Evolutionary conservation across 2,797 vertebrate genomes (phyloP), one percentile per base, ranked within the genome.

Genomic region (Mastacembelus armatus): DNA sequence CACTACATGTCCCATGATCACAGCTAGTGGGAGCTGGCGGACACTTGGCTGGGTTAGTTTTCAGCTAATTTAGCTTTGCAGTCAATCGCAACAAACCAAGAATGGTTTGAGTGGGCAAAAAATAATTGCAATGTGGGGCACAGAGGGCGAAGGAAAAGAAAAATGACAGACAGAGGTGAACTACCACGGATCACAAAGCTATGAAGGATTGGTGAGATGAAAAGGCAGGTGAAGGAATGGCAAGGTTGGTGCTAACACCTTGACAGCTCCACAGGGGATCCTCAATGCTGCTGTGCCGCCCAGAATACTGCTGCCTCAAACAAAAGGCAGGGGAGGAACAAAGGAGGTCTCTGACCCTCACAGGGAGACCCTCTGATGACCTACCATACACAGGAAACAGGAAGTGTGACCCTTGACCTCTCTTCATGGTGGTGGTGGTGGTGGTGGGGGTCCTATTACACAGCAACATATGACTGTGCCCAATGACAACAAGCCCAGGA

Each of bases 341-440:
- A 78, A 81, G 83, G 74, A 88, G 90, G 88, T 89, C 81, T 71
- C 56, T 78, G 88, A 92, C 89, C 89, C 90, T 88, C 71, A 51
- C 71, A 58, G 77, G 71, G 84, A 93, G 91, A 92, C 94, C 93
- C 85, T 88, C 76, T 91, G 81, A 86, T 91, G 92, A 94, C 92
- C 93, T 78, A 78, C 80, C 71, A 66, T 74, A 87, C 83, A 92
- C 92, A 92, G 92, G 93, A 94, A 94, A 94, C 92, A 92, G 93
- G 93, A 94, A 95, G 89, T 88, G 77, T 71, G 89, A 92, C 89
- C 92, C 65, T 54, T 92, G 91, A 90, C 91, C 93, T 79, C 47
- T 71, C 55, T 66, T 52, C n/a, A n/a, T n/a, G n/a, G n/a, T 56
- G n/a, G 50, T 29, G 26, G n/a, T 5, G 8, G 19, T 66, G 40